phyloP scores from a whole-genome alignment of 2,113 vertebrate species.

The Vireo altiloquus region DNA sequence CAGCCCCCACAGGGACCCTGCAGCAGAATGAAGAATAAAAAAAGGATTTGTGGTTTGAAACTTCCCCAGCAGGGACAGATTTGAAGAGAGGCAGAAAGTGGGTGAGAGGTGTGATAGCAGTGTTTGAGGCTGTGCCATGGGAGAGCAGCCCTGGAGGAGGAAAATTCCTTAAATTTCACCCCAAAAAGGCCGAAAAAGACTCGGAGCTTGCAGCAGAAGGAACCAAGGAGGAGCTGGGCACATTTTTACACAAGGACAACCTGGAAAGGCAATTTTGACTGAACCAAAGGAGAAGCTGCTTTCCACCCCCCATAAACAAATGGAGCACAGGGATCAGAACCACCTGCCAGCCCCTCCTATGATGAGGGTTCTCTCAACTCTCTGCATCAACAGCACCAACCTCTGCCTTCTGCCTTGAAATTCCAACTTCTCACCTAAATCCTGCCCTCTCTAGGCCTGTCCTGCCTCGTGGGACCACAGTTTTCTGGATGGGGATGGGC shows the following conservation, averaged over 20 bases:
- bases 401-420: background rate
- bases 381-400: background rate
- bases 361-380: background rate
- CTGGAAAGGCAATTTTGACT: background rate
- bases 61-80: background rate
- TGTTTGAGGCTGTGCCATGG: background rate
- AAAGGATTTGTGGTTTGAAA: background rate
- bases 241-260: background rate
- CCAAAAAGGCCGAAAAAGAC: background rate
- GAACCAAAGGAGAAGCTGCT: background rate
- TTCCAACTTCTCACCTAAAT: background rate
- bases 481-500: background rate
- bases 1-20: background rate
- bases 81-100: background rate
- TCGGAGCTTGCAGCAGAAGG: background rate
- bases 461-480: background rate
- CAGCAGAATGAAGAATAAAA: background rate
- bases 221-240: background rate
- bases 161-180: background rate
- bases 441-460: accelerated
- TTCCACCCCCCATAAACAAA: background rate
- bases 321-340: background rate
- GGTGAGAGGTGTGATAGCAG: background rate
- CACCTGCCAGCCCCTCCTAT: accelerated
- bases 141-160: background rate